A percentile compares a stretch with the other conserved stretches of the same genome.
Evolutionary conservation across 2,797 vertebrate species (phyloP).

Genomic region (Aldrovandia affinis): DNA sequence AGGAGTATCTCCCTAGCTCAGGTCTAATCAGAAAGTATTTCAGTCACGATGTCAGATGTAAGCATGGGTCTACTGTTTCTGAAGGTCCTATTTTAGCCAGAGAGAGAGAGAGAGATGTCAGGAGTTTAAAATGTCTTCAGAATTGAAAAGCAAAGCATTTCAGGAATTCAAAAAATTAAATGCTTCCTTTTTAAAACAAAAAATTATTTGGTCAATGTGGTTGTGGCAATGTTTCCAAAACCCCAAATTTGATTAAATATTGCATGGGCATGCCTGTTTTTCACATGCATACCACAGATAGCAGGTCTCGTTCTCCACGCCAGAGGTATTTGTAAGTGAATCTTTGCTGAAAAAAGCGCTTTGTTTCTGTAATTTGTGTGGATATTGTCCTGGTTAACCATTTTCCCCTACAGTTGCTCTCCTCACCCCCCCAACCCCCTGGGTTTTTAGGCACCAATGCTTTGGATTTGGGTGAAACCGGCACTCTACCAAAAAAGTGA

Average conservation of each 20-base stretch:
- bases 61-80: conserved; percentile 84
- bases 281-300: background rate
- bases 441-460: background rate
- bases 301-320: conserved; percentile 22
- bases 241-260: background rate
- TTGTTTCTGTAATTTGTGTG: background rate
- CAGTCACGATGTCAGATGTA: conserved; percentile 69
- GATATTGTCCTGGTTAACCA: background rate
- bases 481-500: background rate
- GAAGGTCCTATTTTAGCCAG: conserved; percentile 44
- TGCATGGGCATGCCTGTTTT: background rate
- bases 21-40: conserved; percentile 76
- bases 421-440: background rate
- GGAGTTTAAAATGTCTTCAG: conserved; percentile 65
- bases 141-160: conserved; percentile 79
- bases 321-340: background rate
- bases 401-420: background rate
- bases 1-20: conserved; percentile 87
- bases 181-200: conserved; percentile 66
- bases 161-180: conserved; percentile 77
- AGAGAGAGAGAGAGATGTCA: conserved; percentile 43
- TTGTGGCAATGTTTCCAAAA: background rate
- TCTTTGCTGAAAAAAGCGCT: background rate
- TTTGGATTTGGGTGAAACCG: background rate
- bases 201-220: background rate